phyloP scores from a whole-genome alignment of 2,113 vertebrate genomes.

The Cyrtonyx montezumae region DNA sequence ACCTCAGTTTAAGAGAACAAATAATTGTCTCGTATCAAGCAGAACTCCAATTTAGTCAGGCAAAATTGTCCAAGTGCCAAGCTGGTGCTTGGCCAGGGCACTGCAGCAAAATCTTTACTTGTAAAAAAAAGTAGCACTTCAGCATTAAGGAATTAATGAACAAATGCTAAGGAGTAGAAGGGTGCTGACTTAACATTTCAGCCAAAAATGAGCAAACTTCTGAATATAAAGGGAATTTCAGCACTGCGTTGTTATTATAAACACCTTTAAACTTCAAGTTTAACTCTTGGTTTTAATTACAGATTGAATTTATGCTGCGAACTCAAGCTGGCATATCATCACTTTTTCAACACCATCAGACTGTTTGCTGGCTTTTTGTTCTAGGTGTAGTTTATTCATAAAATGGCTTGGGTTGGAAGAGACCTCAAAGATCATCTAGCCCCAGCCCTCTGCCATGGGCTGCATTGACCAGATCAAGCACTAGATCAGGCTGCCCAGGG shows the following conservation, averaged over 20 bases:
- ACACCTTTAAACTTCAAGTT: background rate
- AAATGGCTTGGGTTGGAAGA: too few species aligned
- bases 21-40: accelerated
- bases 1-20: background rate
- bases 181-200: background rate
- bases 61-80: background rate
- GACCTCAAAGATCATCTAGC: too few species aligned
- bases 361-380: background rate
- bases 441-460: too few species aligned
- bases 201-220: background rate
- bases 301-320: background rate
- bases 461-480: too few species aligned
- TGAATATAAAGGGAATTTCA: background rate
- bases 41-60: background rate
- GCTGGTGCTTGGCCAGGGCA: background rate
- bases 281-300: background rate
- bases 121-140: background rate
- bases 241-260: background rate
- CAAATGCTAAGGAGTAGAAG: background rate
- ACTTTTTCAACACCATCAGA: background rate
- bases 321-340: background rate
- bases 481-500: too few species aligned
- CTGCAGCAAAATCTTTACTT: background rate
- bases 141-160: background rate
- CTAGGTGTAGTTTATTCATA: too few species aligned